A percentile compares a stretch with the other conserved stretches of the same genome.
Evolutionary conservation across 1,140 invertebrate species (phyloP).

Genomic region (Parasteatoda tepidariorum): DNA sequence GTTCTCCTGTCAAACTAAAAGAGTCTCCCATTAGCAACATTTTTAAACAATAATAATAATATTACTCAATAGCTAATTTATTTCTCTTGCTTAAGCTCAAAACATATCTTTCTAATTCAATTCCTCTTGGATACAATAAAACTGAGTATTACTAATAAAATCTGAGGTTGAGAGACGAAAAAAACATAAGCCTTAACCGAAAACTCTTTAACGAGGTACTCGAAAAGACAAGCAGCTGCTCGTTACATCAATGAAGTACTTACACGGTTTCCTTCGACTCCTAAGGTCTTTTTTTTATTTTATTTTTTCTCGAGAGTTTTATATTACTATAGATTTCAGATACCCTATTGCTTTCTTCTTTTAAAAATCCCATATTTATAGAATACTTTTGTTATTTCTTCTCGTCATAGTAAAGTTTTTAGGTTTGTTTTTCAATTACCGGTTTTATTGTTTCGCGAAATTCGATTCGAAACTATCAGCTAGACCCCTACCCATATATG

Average conservation of each 20-base stretch:
- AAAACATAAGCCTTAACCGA: no score
- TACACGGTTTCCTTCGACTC: conserved; percentile 32
- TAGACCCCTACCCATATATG: background rate
- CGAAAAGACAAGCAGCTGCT: background rate
- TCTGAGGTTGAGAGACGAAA: no score
- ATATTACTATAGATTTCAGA: conserved; percentile 59
- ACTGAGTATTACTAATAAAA: no score
- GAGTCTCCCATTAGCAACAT: no score
- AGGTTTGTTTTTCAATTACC: conserved; percentile 57
- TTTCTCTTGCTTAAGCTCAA: no score
- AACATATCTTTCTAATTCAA: no score
- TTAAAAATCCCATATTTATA: background rate
- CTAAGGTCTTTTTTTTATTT: background rate
- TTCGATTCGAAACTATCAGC: conserved; percentile 47
- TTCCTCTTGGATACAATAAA: no score
- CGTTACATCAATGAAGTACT: conserved; percentile 51
- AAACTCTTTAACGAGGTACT: conserved; percentile 49
- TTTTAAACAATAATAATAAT: no score
- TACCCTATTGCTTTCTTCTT: background rate
- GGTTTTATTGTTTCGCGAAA: conserved; percentile 59
- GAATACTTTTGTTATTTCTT: conserved; percentile 5
- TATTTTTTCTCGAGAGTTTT: conserved; percentile 19
- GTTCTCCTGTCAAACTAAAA: no score
- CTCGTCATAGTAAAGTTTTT: background rate
- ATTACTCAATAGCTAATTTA: no score